Conservation (phyloP, 1,140 invertebrate species). For the Cyphomyrmex costatus region DNA sequence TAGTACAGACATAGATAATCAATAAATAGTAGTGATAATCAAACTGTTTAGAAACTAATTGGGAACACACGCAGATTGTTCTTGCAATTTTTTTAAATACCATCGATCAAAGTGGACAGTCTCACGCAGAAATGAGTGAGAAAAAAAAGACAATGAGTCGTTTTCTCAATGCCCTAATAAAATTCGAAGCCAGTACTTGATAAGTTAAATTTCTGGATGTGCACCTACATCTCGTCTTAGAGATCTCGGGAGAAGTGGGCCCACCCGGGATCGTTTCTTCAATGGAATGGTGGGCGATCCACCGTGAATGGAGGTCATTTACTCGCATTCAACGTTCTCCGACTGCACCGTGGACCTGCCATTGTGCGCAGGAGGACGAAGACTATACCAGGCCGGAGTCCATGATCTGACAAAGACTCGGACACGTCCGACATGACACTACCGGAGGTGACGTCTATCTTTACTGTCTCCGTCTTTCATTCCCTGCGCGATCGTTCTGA, state of each 20-base stretch:
- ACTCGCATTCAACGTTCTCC: constrained; percentile 82
- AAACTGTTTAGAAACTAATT: background rate
- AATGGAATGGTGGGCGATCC: constrained; percentile 82
- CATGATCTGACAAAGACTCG: constrained; percentile 78
- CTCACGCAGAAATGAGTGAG: background rate
- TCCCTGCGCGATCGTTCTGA: constrained; percentile 68
- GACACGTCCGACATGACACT: constrained; percentile 72
- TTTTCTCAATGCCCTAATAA: constrained; percentile 71
- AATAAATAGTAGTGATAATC: background rate
- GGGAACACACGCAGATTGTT: background rate
- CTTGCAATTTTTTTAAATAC: background rate
- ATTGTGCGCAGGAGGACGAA: constrained; percentile 75
- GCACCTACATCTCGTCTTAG: constrained; percentile 76
- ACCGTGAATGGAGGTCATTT: constrained; percentile 85
- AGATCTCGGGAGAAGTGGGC: constrained; percentile 61
- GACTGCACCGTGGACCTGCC: constrained; percentile 80
- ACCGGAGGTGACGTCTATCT: constrained; percentile 71
- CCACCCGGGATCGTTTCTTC: constrained; percentile 75
- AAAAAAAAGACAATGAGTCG: constrained; percentile 64
- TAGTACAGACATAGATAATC: background rate
- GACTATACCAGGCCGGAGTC: constrained; percentile 74
- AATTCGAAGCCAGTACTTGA: constrained; percentile 64
- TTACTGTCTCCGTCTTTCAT: constrained; percentile 50
- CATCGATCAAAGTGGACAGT: background rate
- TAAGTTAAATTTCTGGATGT: constrained; percentile 73